Conservation (phyloP, 2,797 vertebrate species). For the Parambassis ranga region DNA sequence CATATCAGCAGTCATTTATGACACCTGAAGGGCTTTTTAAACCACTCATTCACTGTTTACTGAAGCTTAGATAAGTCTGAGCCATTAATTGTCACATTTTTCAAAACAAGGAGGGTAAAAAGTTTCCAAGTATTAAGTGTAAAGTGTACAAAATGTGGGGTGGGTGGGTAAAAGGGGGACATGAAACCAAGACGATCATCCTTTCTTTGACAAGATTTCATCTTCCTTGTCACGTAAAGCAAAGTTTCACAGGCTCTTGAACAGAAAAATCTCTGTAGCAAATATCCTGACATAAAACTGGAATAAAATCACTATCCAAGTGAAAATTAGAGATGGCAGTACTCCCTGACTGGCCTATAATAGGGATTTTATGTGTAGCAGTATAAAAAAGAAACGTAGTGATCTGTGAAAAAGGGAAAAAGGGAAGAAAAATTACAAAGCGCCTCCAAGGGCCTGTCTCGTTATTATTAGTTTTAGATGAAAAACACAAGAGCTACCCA, state of each 20-base stretch:
- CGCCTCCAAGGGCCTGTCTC: conserved; percentile 65
- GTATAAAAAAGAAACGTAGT: conserved; percentile 62
- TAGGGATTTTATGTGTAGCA: conserved; percentile 62
- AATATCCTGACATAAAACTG: conserved; percentile 54
- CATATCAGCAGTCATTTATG: conserved; percentile 24
- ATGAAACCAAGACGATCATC: background rate
- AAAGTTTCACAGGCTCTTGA: conserved; percentile 35
- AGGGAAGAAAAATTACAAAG: conserved; percentile 70
- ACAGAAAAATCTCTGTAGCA: conserved; percentile 48
- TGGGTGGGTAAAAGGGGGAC: too few species aligned
- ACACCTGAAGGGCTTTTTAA: conserved; percentile 16
- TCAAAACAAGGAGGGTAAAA: too few species aligned
- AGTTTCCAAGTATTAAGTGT: conserved; percentile 4
- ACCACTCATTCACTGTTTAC: conserved; percentile 25
- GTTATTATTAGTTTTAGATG: conserved; percentile 79
- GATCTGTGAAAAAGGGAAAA: conserved; percentile 66
- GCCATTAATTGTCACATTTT: too few species aligned
- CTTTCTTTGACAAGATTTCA: conserved; percentile 22
- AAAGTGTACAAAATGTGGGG: too few species aligned
- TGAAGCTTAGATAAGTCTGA: background rate
- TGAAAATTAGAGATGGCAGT: conserved; percentile 69
- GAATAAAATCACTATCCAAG: conserved; percentile 57
- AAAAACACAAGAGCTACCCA: conserved; percentile 72
- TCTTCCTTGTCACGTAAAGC: conserved; percentile 25
- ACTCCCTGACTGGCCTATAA: conserved; percentile 61